These are phyloP conservation scores for Panzeria rudis DNA, from an alignment of 2,888 invertebrate genomes.

Conservation along the genomic window DNA sequence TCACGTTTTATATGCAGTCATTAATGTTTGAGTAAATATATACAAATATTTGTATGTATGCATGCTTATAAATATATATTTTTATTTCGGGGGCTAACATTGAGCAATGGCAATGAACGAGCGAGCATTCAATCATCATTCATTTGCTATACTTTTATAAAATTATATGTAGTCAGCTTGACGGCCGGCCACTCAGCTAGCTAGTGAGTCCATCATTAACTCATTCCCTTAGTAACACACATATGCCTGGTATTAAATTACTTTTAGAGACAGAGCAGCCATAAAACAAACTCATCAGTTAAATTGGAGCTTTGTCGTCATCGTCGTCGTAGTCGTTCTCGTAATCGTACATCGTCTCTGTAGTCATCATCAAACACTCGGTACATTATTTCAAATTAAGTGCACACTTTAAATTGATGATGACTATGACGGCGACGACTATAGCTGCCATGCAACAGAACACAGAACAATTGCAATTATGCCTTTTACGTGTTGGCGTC, in stretches of 20 bases:
- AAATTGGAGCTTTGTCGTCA: conserved; percentile 22
- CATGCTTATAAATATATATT: neutral
- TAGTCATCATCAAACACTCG: conserved; percentile 45
- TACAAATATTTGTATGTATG: neutral
- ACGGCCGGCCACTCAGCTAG: conserved; percentile 1
- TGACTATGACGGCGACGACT: conserved; percentile 45
- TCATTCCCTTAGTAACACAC: conserved; percentile 44
- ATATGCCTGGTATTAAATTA: conserved; percentile 33
- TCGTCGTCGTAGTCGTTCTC: neutral
- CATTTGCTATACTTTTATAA: conserved; percentile 49
- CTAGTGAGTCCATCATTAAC: conserved; percentile 20
- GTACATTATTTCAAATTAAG: conserved; percentile 67
- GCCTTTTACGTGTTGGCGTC: conserved; percentile 71
- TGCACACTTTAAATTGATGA: conserved; percentile 60
- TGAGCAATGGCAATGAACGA: conserved; percentile 41
- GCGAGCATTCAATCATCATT: conserved; percentile 60
- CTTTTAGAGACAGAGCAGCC: conserved; percentile 6
- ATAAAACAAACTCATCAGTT: conserved; percentile 37
- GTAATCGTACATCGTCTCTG: neutral
- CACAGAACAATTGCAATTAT: conserved; percentile 66
- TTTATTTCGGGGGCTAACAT: conserved; percentile 2
- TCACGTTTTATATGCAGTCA: conserved; percentile 70
- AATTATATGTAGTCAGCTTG: conserved; percentile 19
- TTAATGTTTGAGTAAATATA: conserved; percentile 38
- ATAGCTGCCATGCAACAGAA: conserved; percentile 16